A percentile compares a stretch with the other conserved stretches of the same genome.
Conservation (phyloP, 1,140 invertebrate genomes). For the Cydia amplana region DNA sequence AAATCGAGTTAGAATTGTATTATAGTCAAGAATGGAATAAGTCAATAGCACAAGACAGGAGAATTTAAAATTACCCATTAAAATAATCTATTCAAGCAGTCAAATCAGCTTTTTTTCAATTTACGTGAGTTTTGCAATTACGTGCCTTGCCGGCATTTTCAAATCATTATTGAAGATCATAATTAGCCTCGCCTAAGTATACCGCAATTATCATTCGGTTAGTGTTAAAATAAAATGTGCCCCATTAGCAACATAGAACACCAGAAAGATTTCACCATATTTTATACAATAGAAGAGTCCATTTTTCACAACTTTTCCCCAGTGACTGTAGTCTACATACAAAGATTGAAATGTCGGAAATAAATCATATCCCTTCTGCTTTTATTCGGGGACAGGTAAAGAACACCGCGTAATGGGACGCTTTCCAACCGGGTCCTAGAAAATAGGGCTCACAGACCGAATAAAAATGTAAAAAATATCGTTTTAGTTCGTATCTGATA, state of each 20-base stretch:
- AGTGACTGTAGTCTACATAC: constrained; percentile 9
- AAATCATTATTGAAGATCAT: too few species aligned
- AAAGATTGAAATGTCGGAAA: constrained; percentile 19
- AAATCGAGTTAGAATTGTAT: too few species aligned
- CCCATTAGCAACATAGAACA: not conserved
- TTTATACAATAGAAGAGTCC: not conserved
- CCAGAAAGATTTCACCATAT: constrained; percentile 5
- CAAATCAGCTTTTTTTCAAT: too few species aligned
- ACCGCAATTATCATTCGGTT: too few species aligned
- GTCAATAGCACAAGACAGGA: too few species aligned
- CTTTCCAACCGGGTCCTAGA: not conserved
- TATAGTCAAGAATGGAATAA: too few species aligned
- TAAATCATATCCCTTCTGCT: constrained; percentile 21
- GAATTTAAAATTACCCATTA: too few species aligned
- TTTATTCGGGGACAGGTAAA: constrained; percentile 6
- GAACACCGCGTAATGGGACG: not conserved
- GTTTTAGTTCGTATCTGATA: not conserved
- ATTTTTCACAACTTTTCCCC: constrained; percentile 4
- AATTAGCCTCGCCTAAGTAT: too few species aligned
- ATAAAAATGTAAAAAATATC: not conserved
- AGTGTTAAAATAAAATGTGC: not conserved
- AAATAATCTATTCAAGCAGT: too few species aligned
- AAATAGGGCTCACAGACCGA: not conserved
- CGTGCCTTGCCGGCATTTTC: too few species aligned
- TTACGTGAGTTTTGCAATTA: too few species aligned